Evolutionary conservation across 2,888 invertebrate genomes (phyloP).

Genomic region (Cantharis flavilabris): DNA sequence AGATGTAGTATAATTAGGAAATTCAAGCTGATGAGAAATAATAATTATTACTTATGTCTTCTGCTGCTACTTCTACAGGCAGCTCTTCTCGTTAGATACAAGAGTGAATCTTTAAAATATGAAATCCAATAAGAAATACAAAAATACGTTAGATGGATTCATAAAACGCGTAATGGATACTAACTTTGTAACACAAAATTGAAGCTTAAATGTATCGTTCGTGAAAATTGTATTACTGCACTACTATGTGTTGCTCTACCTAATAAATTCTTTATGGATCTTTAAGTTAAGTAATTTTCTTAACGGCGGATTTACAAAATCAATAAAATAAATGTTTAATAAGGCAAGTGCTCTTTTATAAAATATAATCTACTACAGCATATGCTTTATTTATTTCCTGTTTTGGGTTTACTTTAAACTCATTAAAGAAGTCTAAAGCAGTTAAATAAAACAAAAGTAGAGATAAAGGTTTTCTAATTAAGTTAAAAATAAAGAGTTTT

Average conservation of each 20-base stretch:
- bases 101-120: neutral
- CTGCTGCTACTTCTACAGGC: neutral
- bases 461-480: constrained; percentile 14
- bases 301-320: neutral
- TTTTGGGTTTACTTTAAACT: constrained; percentile 11
- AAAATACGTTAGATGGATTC: neutral
- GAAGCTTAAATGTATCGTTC: neutral
- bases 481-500: constrained; percentile 16
- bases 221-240: neutral
- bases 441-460: constrained; percentile 10
- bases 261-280: neutral
- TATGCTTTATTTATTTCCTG: constrained; percentile 9
- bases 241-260: neutral
- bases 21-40: neutral
- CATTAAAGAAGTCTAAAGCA: constrained; percentile 17
- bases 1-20: neutral
- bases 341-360: neutral
- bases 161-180: neutral
- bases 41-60: neutral
- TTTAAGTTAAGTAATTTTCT: neutral
- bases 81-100: neutral
- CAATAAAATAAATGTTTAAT: neutral
- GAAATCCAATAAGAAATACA: neutral
- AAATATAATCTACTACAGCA: neutral
- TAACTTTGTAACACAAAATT: neutral